Base-by-base conservation (phyloP, 2,888 invertebrate species). In the Cryptus viduatorius region DNA sequence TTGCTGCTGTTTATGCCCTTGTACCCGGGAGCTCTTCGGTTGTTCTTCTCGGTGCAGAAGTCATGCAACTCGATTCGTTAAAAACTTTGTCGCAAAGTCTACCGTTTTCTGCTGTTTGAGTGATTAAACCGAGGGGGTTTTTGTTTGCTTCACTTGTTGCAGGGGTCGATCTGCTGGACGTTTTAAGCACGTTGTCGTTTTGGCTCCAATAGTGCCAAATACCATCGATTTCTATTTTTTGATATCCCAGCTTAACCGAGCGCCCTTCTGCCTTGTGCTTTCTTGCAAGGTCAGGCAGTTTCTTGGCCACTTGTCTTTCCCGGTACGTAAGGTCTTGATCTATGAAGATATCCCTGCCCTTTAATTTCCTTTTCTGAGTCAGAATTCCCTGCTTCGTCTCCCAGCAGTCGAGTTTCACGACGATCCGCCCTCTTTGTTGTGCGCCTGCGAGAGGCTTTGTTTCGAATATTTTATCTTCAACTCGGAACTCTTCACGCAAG, bases 311-410 rank as follows among this genome's bases (percentile, higher is more conserved):
- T 48, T 68, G 68, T 29, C 50, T 24, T 46, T 73, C 73, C 42
- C 24, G 56, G 8, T 8, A 4, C 46, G 50, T 79, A 4, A 42
- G 72, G 16, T 79, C 79, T 4, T 72, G 79, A 10, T 79, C 79
- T 8, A 79, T 79, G 42, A 61, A 79, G 3, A 79, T n/a, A 1
- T 79, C 72, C 12, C 12, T 59, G 16, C 75, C 75, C 42, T 75
- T 75, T n/a, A 75, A 0, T 10, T 75, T 75, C 46, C 37, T 64
- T 29, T 75, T 65, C 24, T 75, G 16, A n/a, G 7, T n/a, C 16
- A 50, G 14, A 7, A 50, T 50, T 19, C 16, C 16, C 1, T 50
- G 16, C 16, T 50, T 50, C 0, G 50, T 16, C 4, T 50, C 50
- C 16, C 50, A 50, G 50, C 50, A 50, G 50, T 50, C 50, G 2